These are phyloP conservation scores for Lepidotrigona ventralis DNA, from an alignment of 1,140 invertebrate species.

Conservation along the genomic window DNA sequence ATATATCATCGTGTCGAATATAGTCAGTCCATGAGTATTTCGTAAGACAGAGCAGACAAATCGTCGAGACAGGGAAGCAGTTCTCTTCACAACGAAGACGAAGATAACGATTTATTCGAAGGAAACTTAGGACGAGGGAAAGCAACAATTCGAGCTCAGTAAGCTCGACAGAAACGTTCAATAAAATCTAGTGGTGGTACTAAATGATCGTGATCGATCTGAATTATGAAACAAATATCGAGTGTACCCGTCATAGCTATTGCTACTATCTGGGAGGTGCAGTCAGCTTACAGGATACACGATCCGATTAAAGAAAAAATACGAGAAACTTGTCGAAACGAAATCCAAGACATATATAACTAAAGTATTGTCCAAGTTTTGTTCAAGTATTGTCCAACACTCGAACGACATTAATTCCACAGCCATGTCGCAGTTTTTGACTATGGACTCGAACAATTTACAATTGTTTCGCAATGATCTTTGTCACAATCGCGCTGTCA, in stretches of 20 bases:
- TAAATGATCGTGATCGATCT: slow-evolving; percentile 36
- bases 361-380: slow-evolving; percentile 19
- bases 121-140: slow-evolving; percentile 60
- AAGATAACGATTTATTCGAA: slow-evolving; percentile 33
- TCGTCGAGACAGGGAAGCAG: background rate
- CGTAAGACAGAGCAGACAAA: background rate
- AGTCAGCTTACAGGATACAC: slow-evolving; percentile 54
- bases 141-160: slow-evolving; percentile 25
- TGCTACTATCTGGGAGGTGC: slow-evolving; percentile 61
- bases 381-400: slow-evolving; percentile 43
- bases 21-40: background rate
- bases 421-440: slow-evolving; percentile 75
- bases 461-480: too few relatives aligned
- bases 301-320: slow-evolving; percentile 56
- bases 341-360: too few relatives aligned
- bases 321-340: slow-evolving; percentile 59
- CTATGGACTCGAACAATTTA: slow-evolving; percentile 83
- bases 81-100: background rate
- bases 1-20: background rate
- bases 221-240: slow-evolving; percentile 69
- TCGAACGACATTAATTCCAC: slow-evolving; percentile 66
- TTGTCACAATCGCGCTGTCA: too few relatives aligned
- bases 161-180: slow-evolving; percentile 52
- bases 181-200: slow-evolving; percentile 40
- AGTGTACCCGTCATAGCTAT: slow-evolving; percentile 67